phyloP scores from a whole-genome alignment of 2,888 invertebrate genomes.

The Drosophila austrosaltans region DNA sequence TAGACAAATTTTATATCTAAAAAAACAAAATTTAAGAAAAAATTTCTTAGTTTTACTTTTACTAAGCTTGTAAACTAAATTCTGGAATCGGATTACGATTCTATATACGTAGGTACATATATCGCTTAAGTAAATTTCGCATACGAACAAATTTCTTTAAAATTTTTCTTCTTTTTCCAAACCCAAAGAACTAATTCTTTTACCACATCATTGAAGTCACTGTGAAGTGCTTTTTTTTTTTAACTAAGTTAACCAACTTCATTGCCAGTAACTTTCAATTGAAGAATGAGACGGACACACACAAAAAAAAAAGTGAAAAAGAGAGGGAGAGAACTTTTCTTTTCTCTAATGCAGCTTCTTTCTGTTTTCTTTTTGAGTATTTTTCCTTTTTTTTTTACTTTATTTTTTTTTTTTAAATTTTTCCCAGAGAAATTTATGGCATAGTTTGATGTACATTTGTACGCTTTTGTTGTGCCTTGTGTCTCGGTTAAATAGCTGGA shows the following conservation, averaged over 20 bases:
- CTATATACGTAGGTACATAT: no score
- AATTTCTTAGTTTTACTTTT: no score
- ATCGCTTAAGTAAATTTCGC: no score
- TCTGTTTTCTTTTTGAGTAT: slow-evolving; percentile 28
- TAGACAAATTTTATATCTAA: no score
- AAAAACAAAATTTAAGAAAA: no score
- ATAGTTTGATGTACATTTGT: slow-evolving; percentile 47
- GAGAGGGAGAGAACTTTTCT: slow-evolving; percentile 63
- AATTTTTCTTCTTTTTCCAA: no score
- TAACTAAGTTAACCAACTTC: slow-evolving; percentile 4
- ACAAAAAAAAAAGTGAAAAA: not conserved
- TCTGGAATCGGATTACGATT: no score
- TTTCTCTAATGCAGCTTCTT: slow-evolving; percentile 30
- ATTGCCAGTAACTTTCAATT: slow-evolving; percentile 46
- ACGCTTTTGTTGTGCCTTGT: slow-evolving; percentile 22
- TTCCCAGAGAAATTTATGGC: slow-evolving; percentile 67
- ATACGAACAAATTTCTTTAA: no score
- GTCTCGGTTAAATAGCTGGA: slow-evolving; percentile 50
- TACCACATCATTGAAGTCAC: not conserved
- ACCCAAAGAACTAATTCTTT: no score
- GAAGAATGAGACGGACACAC: slow-evolving; percentile 23
- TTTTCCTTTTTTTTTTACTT: slow-evolving; percentile 31
- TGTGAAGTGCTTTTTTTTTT: not conserved
- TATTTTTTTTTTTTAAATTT: slow-evolving; percentile 38
- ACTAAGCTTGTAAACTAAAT: no score